phyloP scores from a whole-genome alignment of 2,797 vertebrate genomes.

The Fratercula arctica region DNA sequence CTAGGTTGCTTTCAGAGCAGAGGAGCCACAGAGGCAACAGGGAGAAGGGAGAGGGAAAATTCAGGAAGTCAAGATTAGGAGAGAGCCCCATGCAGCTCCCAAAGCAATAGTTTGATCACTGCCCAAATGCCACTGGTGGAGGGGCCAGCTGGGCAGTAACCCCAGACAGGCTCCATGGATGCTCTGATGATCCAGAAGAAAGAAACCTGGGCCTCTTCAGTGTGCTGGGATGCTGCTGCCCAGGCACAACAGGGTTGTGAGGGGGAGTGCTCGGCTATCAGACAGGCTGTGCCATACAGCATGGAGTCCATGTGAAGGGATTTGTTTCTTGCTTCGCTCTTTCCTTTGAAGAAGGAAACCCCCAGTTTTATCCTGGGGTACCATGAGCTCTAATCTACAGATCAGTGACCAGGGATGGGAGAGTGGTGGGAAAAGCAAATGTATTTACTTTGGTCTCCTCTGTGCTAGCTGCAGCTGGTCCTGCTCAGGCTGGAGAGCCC shows the following conservation, averaged over 20 bases:
- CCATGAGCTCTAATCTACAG: background rate
- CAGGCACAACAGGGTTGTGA: background rate
- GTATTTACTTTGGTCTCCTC: background rate
- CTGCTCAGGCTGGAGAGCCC: background rate
- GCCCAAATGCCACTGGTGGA: background rate
- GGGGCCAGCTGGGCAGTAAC: background rate
- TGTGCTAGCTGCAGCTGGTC: background rate
- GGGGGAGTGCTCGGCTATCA: background rate
- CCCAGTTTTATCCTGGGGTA: background rate
- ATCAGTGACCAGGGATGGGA: background rate
- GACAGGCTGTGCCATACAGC: background rate
- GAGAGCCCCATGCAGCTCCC: background rate
- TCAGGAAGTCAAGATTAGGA: background rate
- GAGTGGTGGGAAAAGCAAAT: background rate
- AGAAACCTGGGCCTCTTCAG: background rate
- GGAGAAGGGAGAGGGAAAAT: background rate
- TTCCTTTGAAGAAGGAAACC: background rate
- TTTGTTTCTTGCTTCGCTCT: background rate
- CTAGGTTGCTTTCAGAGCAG: background rate
- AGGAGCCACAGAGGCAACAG: background rate
- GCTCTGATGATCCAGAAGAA: background rate
- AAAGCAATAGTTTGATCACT: background rate
- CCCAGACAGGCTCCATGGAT: background rate
- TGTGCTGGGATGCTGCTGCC: background rate
- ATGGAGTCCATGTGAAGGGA: background rate